phyloP scores from a whole-genome alignment of 2,888 invertebrate species.

The Hymenopus coronatus region DNA sequence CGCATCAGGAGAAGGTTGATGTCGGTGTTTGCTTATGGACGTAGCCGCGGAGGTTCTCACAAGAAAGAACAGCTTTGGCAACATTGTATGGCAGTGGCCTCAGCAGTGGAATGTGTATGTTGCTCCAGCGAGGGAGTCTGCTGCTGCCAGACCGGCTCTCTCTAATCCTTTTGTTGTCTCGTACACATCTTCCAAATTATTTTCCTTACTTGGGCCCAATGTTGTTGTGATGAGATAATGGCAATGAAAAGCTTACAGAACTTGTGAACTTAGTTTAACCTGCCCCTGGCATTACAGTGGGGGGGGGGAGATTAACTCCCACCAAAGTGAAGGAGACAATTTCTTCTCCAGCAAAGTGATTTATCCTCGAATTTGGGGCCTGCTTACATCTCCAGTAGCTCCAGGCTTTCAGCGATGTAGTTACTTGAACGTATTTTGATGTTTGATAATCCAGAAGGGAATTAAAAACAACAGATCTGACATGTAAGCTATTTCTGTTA shows the following conservation, averaged over 20 bases:
- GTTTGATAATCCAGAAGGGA: too few relatives aligned
- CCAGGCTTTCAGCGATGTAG: too few relatives aligned
- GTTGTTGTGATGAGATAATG: background rate
- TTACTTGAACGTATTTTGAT: too few relatives aligned
- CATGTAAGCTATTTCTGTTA: too few relatives aligned
- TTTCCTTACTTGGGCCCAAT: background rate
- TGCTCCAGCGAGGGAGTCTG: background rate
- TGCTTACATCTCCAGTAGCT: too few relatives aligned
- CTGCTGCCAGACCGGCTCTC: background rate
- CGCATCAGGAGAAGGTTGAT: background rate
- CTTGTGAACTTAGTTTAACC: background rate
- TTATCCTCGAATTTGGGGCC: too few relatives aligned
- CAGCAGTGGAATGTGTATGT: background rate
- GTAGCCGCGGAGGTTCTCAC: background rate
- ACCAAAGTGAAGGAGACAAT: background rate
- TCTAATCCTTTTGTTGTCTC: background rate
- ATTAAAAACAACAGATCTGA: too few relatives aligned
- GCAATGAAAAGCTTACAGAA: background rate
- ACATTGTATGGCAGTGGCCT: slow-evolving; percentile 3
- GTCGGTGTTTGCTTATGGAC: background rate
- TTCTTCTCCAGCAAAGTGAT: background rate
- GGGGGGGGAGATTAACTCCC: background rate
- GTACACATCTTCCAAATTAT: background rate
- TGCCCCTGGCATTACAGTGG: background rate
- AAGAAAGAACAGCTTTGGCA: background rate